A percentile compares a stretch with the other conserved stretches of the same genome.
Conservation (phyloP, 2,113 vertebrate species). For the Sialia sialis region DNA sequence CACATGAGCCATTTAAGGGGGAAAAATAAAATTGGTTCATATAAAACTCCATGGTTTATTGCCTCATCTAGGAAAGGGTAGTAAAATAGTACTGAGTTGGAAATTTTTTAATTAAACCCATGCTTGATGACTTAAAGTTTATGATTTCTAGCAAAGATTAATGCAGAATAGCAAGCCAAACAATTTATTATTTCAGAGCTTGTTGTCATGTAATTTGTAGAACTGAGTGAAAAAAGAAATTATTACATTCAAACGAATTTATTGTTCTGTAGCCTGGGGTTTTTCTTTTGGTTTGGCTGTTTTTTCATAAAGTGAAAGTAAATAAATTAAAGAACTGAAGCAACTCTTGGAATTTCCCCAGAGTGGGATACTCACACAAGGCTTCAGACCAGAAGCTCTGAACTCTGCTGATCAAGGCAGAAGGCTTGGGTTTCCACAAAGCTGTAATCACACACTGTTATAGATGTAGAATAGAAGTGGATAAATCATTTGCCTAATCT, state of each 20-base stretch:
- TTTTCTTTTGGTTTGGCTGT: neutral
- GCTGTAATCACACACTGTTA: neutral
- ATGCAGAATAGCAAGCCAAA: constrained; percentile 40
- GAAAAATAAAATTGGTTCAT: constrained; percentile 37
- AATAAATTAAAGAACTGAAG: constrained; percentile 19
- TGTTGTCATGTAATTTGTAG: constrained; percentile 55
- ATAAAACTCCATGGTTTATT: constrained; percentile 37
- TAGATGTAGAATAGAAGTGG: neutral
- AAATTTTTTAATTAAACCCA: constrained; percentile 62
- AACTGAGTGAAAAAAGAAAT: constrained; percentile 47
- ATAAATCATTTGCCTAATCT: neutral
- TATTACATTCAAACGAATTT: constrained; percentile 57
- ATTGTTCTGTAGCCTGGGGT: constrained; percentile 21
- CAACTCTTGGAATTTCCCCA: neutral
- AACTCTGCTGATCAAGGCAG: neutral
- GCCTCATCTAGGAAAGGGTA: neutral
- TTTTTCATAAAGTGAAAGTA: neutral
- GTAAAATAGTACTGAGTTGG: constrained; percentile 31
- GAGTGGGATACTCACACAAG: neutral
- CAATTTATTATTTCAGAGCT: constrained; percentile 38
- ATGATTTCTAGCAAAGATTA: constrained; percentile 53
- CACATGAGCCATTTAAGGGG: neutral
- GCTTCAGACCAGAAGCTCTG: neutral
- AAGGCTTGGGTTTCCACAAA: neutral
- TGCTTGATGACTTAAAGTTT: constrained; percentile 32